These are phyloP conservation scores for Brachyhypopomus occidentalis DNA, from an alignment of 2,113 vertebrate genomes.

Conservation along the genomic window DNA sequence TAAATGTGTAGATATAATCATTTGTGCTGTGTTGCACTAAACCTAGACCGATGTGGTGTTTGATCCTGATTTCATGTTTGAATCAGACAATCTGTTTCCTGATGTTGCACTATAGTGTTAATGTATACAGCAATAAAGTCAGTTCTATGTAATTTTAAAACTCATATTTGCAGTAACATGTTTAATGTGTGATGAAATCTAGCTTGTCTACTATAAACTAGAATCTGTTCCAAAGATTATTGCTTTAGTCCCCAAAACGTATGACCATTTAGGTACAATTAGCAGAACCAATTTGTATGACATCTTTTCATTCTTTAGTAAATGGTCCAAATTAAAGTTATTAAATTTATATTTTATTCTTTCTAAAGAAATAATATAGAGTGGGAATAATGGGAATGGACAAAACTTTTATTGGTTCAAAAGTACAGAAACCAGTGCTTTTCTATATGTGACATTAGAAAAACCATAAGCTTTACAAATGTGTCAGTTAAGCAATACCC, in stretches of 20 bases:
- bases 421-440: not conserved
- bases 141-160: too few species aligned
- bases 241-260: not conserved
- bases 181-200: not conserved
- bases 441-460: not conserved
- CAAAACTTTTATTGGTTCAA: not conserved
- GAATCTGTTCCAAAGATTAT: not conserved
- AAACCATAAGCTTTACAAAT: not conserved
- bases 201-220: not conserved
- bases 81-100: too few species aligned
- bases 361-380: not conserved
- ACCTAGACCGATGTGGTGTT: not conserved
- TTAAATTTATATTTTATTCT: not conserved
- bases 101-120: too few species aligned
- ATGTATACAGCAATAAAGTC: too few species aligned
- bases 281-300: too few species aligned
- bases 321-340: too few species aligned
- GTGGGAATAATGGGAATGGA: not conserved
- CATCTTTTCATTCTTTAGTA: too few species aligned
- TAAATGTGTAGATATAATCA: too few species aligned
- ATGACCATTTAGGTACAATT: too few species aligned
- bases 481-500: not conserved
- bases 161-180: not conserved
- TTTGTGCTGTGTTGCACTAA: too few species aligned
- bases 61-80: not conserved